Percentiles rank a stretch among this genome's conserved stretches.
Conservation (phyloP, 2,797 vertebrate species). For the Psittacula echo region DNA sequence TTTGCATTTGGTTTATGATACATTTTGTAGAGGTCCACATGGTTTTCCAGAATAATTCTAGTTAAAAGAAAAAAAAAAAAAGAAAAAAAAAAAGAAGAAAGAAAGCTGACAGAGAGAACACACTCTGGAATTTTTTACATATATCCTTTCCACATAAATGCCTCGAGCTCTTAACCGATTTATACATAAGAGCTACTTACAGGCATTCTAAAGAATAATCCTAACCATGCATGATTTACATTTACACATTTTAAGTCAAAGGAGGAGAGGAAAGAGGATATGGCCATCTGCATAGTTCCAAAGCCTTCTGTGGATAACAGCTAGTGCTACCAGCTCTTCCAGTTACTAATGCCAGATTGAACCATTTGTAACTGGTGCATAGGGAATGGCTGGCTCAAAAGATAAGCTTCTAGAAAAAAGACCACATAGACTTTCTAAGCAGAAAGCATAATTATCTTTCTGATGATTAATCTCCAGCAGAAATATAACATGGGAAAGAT, state of each 20-base stretch:
- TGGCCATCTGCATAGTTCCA: slow-evolving; percentile 22
- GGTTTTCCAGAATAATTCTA: neutral
- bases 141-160: slow-evolving; percentile 21
- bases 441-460: slow-evolving; percentile 12
- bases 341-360: slow-evolving; percentile 36
- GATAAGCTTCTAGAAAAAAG: neutral
- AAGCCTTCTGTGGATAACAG: neutral
- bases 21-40: neutral
- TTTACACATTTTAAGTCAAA: slow-evolving; percentile 39
- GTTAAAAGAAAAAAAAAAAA: neutral
- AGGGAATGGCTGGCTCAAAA: neutral
- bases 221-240: slow-evolving; percentile 24
- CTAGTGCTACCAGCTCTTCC: slow-evolving; percentile 9
- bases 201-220: slow-evolving; percentile 44
- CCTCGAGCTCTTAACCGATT: slow-evolving; percentile 35
- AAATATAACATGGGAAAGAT: neutral
- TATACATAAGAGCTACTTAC: slow-evolving; percentile 29
- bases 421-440: neutral
- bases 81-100: neutral
- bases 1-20: slow-evolving; percentile 8
- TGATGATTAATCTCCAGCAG: neutral
- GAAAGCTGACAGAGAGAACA: neutral
- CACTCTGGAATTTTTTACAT: neutral
- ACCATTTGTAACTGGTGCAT: neutral
- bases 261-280: slow-evolving; percentile 37